Base-by-base conservation (phyloP, 2,888 invertebrate genomes). In the Diabrotica balteata region DNA sequence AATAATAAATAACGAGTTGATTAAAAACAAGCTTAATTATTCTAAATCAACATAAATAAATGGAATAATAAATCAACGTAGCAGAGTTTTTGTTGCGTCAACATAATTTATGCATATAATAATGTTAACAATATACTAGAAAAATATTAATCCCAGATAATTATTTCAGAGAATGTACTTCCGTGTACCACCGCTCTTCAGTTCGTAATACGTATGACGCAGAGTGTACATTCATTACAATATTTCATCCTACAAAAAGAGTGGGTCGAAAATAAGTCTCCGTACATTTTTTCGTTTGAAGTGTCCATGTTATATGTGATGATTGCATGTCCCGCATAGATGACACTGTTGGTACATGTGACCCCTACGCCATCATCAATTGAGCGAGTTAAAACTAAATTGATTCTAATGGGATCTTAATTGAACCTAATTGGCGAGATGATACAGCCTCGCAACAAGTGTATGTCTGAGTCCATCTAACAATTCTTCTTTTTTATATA, bases 371-470 rank as follows among this genome's bases (percentile, higher is more conserved):
- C 80, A 78, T 77, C 77, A 76, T 78, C 83, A 84, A 84, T 84
- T 84, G 81, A 84, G 83, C 84, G 80, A 82, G 84, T 84, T 84
- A 83, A 63, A 84, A 78, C 77, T 82, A 81, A 85, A 85, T 85
- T 85, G 82, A 81, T 78, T 76, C 78, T 84, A 84, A 85, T 84
- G 83, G 81, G 74, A 75, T 73, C 77, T 84, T 84, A 84, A 84
- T 85, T 85, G 83, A 78, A 72, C 65, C 70, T 82, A 84, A 84
- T 84, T 84, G 82, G 77, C 73, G 78, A 80, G 81, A 80, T 79
- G 79, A 79, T 80, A 77, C 81, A 79, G 80, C 76, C 76, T 78
- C 76, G 77, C 82, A 80, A 81, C 82, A 82, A 82, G 82, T 82
- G 81, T 75, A 57, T 11, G 47, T 47, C 71, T 76, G 75, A 73